These are phyloP conservation scores for Dendroctonus ponderosae DNA, from an alignment of 1,140 invertebrate species.

Conservation along the genomic window DNA sequence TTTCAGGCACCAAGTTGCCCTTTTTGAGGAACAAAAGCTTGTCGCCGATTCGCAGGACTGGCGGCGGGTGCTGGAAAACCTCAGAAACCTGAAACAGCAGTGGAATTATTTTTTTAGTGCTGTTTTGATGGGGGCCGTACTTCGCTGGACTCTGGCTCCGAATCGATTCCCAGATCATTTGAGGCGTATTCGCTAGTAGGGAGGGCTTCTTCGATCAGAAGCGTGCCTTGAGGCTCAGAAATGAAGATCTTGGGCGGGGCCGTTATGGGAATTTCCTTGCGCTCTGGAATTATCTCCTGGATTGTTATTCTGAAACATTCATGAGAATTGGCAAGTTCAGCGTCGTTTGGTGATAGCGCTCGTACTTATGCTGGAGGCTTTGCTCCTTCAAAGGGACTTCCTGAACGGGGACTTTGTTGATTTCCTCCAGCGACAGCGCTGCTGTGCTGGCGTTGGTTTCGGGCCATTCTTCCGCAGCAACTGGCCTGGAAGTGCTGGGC, in stretches of 20 bases:
- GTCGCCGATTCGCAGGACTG: conserved; percentile 51
- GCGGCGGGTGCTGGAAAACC: conserved; percentile 49
- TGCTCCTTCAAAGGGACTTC: conserved; percentile 16
- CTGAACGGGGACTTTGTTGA: conserved; percentile 31
- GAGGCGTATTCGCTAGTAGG: conserved; percentile 20
- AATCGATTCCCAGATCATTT: conserved; percentile 50
- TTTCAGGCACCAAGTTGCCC: conserved; percentile 47
- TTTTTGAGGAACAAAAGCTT: conserved; percentile 49
- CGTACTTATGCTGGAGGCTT: conserved; percentile 19
- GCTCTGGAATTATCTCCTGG: conserved; percentile 49
- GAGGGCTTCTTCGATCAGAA: conserved; percentile 46
- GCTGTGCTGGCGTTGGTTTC: conserved; percentile 8
- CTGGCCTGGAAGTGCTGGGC: conserved; percentile 5
- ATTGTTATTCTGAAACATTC: conserved; percentile 45
- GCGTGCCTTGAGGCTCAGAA: conserved; percentile 34
- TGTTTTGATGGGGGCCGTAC: background rate
- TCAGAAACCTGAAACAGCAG: conserved; percentile 36
- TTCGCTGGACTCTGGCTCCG: conserved; percentile 48
- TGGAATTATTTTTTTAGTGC: conserved; percentile 2
- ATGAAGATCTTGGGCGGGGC: conserved; percentile 41
- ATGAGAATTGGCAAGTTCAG: background rate
- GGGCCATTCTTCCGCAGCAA: conserved; percentile 10
- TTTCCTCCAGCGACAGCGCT: conserved; percentile 11
- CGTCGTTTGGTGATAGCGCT: too few species aligned
- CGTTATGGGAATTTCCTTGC: conserved; percentile 46